A percentile compares a stretch with the other conserved stretches of the same genome.
These are phyloP conservation scores for Drosophila melanosoma DNA, from an alignment of 2,888 invertebrate species.

Conservation along the genomic window DNA sequence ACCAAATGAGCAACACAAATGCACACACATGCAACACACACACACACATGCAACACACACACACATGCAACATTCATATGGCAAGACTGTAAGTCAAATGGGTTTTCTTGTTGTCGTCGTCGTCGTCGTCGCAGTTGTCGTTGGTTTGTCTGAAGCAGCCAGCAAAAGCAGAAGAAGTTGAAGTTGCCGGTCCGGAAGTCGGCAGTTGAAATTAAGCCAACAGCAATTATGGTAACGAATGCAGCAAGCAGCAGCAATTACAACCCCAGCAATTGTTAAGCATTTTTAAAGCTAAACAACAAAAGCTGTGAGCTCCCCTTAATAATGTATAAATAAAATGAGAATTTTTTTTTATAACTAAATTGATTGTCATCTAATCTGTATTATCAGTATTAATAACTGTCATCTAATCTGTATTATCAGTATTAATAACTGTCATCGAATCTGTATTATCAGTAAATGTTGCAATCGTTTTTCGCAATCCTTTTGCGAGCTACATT, in stretches of 20 bases:
- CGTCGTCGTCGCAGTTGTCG: constrained; percentile 41
- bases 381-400: not conserved
- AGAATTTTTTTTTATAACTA: not conserved
- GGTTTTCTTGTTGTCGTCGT: constrained; percentile 71
- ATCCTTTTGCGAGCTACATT: constrained; percentile 51
- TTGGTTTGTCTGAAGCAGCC: constrained; percentile 46
- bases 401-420: constrained; percentile 1
- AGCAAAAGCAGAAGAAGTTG: constrained; percentile 44
- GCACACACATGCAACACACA: constrained; percentile 18
- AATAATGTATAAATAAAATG: not conserved
- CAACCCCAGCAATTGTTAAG: constrained; percentile 55
- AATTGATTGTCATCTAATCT: not conserved
- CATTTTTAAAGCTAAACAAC: constrained; percentile 45
- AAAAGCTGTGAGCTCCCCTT: constrained; percentile 6
- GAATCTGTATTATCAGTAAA: not conserved
- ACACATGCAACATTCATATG: constrained; percentile 35
- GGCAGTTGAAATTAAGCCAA: constrained; percentile 77
- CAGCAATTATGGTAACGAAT: constrained; percentile 77
- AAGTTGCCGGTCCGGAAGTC: constrained; percentile 75
- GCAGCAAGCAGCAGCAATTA: constrained; percentile 75
- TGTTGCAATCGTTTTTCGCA: constrained; percentile 10
- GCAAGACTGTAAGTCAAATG: constrained; percentile 74
- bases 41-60: constrained; percentile 17
- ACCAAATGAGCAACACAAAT: constrained; percentile 70
- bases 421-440: not conserved